phyloP scores from a whole-genome alignment of 1,140 invertebrate species.

The Samia ricini region DNA sequence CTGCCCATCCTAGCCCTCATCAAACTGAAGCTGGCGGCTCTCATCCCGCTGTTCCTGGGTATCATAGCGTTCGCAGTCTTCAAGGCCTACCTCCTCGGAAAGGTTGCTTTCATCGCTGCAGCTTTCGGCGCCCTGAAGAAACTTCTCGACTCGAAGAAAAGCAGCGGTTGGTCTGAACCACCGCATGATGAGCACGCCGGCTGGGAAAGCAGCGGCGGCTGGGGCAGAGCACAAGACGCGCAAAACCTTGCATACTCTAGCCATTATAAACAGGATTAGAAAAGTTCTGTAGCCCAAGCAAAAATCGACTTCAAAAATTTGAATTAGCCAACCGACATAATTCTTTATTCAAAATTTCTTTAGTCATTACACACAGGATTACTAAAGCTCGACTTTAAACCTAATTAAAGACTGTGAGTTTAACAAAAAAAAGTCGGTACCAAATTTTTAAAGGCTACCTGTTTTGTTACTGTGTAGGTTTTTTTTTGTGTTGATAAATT shows the following conservation, averaged over 20 bases:
- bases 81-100: conserved; percentile 89
- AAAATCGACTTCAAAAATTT: not conserved
- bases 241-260: conserved; percentile 82
- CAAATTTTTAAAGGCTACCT: no score
- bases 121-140: conserved; percentile 88
- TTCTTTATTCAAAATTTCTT: no score
- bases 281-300: not conserved
- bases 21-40: conserved; percentile 86
- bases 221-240: conserved; percentile 78
- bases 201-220: conserved; percentile 74
- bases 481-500: conserved; percentile 12
- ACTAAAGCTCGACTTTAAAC: no score
- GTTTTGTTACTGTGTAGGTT: no score
- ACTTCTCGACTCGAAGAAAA: conserved; percentile 85
- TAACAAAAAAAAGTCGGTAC: no score
- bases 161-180: conserved; percentile 84
- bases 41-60: conserved; percentile 86
- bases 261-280: conserved; percentile 68
- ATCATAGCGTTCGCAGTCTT: conserved; percentile 88
- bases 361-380: no score
- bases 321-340: no score
- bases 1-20: conserved; percentile 85
- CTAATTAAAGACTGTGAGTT: no score
- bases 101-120: conserved; percentile 87
- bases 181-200: conserved; percentile 80